Conservation (phyloP, 2,113 vertebrate genomes). For the Coptodon rendalli region DNA sequence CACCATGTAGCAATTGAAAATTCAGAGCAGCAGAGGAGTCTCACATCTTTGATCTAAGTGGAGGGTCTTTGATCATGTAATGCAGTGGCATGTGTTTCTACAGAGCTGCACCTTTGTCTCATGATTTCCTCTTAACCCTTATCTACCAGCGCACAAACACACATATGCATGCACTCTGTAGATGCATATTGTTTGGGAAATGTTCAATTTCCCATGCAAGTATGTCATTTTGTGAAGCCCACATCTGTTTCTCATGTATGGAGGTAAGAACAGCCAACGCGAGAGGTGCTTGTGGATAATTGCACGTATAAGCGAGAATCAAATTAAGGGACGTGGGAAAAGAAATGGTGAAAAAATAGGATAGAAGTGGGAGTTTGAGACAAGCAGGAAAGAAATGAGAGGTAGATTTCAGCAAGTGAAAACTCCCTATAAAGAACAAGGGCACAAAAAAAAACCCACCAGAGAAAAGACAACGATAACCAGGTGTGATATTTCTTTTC, state of each 20-base stretch:
- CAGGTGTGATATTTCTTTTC: conserved; percentile 1
- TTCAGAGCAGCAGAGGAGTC: background rate
- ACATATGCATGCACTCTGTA: background rate
- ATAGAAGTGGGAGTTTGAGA: conserved; percentile 6
- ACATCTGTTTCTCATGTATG: conserved; percentile 2
- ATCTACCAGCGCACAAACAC: background rate
- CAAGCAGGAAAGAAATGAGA: background rate
- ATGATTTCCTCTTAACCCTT: background rate
- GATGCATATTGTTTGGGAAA: background rate
- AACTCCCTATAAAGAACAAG: conserved; percentile 1
- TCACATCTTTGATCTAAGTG: conserved; percentile 2
- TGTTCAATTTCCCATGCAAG: background rate
- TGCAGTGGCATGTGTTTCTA: background rate
- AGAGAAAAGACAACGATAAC: conserved; percentile 13
- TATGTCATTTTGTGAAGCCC: background rate
- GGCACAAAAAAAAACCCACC: background rate
- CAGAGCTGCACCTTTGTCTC: background rate
- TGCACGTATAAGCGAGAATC: conserved; percentile 5
- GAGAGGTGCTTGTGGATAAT: conserved; percentile 18
- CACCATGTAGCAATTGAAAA: background rate
- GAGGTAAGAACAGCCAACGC: conserved; percentile 9
- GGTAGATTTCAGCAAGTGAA: conserved; percentile 8
- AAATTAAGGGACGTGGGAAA: background rate
- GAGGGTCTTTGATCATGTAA: conserved; percentile 10
- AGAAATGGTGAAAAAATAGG: conserved; percentile 1